These are phyloP conservation scores for Dione juno DNA, from an alignment of 2,888 invertebrate species.

Conservation along the genomic window DNA sequence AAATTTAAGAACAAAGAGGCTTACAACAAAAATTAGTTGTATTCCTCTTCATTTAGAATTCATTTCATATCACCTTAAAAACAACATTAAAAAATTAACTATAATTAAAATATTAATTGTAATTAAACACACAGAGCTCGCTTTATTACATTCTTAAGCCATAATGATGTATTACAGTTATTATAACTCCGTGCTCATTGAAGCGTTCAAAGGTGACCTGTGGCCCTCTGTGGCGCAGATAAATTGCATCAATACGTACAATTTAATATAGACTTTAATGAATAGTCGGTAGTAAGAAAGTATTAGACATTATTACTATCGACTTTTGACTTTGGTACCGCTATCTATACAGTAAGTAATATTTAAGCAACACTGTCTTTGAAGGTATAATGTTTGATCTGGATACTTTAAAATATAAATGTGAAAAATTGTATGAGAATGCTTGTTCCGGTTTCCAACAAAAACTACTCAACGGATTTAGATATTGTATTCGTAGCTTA, in stretches of 20 bases:
- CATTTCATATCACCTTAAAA: no score
- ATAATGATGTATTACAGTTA: slow-evolving; percentile 17
- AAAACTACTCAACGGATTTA: no score
- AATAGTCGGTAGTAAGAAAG: slow-evolving; percentile 12
- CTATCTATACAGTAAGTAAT: not conserved
- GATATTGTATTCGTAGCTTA: no score
- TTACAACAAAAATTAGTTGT: no score
- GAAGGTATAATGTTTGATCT: not conserved
- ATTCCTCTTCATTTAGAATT: no score
- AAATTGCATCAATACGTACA: slow-evolving; percentile 34
- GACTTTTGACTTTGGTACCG: not conserved
- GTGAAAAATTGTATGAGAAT: not conserved
- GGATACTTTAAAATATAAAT: not conserved
- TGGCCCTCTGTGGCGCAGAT: slow-evolving; percentile 35
- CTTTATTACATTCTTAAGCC: slow-evolving; percentile 8
- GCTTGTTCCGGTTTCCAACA: no score
- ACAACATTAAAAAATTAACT: not conserved
- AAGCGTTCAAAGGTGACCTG: slow-evolving; percentile 32
- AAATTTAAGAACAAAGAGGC: no score
- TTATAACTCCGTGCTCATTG: slow-evolving; percentile 22
- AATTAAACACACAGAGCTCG: not conserved
- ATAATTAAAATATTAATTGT: not conserved
- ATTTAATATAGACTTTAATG: slow-evolving; percentile 12
- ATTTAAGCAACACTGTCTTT: not conserved
- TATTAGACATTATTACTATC: not conserved